Conservation (phyloP, 2,888 invertebrate species). For the Germaria angustata region DNA sequence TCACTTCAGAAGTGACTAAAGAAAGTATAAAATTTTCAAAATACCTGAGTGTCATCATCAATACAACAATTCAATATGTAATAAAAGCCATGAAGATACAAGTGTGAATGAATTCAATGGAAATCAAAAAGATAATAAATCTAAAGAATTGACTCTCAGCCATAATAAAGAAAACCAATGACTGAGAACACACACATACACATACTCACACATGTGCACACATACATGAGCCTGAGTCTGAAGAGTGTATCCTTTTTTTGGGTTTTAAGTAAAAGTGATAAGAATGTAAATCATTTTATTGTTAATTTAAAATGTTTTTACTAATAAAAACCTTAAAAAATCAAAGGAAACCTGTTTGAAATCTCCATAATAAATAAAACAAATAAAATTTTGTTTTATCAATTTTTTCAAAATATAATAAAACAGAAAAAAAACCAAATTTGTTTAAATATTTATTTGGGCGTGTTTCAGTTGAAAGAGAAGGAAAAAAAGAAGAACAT, state of each 20-base stretch:
- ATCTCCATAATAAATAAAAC: constrained; percentile 10
- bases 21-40: constrained; percentile 61
- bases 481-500: constrained; percentile 42
- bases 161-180: constrained; percentile 39
- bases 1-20: constrained; percentile 31
- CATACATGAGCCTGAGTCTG: background rate
- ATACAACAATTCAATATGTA: constrained; percentile 16
- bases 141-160: constrained; percentile 47
- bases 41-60: constrained; percentile 61
- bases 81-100: constrained; percentile 9
- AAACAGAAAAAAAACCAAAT: background rate
- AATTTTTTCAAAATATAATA: background rate
- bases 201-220: background rate
- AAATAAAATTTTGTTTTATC: constrained; percentile 52
- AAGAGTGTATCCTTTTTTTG: constrained; percentile 37
- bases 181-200: background rate
- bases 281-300: constrained; percentile 63
- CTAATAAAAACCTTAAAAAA: constrained; percentile 31
- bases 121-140: constrained; percentile 60
- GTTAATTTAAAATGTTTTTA: constrained; percentile 23
- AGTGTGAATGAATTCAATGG: constrained; percentile 58
- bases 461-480: constrained; percentile 47
- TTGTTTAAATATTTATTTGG: constrained; percentile 59
- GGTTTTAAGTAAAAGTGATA: constrained; percentile 61
- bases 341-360: constrained; percentile 44